Conservation (phyloP, 2,797 vertebrate genomes). For the Uromys caudimaculatus region DNA sequence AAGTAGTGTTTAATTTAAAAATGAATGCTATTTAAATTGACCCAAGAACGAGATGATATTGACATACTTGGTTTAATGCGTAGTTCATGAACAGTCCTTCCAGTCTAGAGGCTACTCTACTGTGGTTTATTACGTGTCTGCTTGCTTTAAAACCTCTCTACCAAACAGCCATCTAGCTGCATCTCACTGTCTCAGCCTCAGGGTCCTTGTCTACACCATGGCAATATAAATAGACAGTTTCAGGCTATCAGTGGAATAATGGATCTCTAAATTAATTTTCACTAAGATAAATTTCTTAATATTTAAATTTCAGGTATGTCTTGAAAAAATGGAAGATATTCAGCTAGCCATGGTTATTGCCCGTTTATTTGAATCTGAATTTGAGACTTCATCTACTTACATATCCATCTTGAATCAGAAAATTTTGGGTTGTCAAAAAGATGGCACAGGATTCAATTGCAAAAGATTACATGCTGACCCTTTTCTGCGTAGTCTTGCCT, state of each 20-base stretch:
- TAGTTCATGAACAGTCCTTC: conserved; percentile 32
- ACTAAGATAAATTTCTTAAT: conserved; percentile 58
- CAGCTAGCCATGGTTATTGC: conserved; percentile 98
- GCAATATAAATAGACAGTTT: conserved; percentile 21
- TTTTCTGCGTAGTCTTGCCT: conserved; percentile 97
- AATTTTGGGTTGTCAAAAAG: conserved; percentile 94
- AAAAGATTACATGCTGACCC: conserved; percentile 95
- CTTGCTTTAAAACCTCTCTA: not conserved
- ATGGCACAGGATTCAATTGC: conserved; percentile 93
- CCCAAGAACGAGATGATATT: not conserved
- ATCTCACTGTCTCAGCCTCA: not conserved
- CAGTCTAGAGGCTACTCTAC: not conserved
- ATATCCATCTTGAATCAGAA: conserved; percentile 95
- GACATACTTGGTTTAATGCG: not conserved
- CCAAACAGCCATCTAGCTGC: not conserved
- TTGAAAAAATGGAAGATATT: conserved; percentile 99
- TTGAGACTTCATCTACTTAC: conserved; percentile 96
- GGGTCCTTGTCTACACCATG: not conserved
- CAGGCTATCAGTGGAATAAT: not conserved
- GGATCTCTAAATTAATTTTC: conserved; percentile 36
- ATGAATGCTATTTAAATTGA: conserved; percentile 31
- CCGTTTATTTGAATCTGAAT: conserved; percentile 96
- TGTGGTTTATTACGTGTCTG: not conserved
- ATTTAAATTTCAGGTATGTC: conserved; percentile 91
- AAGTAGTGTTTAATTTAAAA: conserved; percentile 55